Evolutionary conservation across 2,888 invertebrate genomes (phyloP).

Genomic region (Poecilus cupreus): DNA sequence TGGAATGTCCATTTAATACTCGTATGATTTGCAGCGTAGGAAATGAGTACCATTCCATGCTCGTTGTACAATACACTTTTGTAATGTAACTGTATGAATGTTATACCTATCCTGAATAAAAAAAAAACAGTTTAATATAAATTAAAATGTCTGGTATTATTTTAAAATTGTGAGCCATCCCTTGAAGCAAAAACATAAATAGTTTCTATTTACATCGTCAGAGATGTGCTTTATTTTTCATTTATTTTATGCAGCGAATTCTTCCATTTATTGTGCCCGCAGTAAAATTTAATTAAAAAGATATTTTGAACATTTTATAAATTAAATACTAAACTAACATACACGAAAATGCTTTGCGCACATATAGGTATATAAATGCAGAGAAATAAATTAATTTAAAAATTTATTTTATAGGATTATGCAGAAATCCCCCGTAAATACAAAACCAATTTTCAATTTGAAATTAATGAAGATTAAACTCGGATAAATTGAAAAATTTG

Average conservation of each 20-base stretch:
- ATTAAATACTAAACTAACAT: neutral
- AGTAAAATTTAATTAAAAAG: slow-evolving; percentile 22
- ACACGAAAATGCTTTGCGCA: slow-evolving; percentile 18
- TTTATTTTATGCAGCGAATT: neutral
- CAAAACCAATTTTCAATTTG: slow-evolving; percentile 33
- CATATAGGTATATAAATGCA: neutral
- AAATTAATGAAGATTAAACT: slow-evolving; percentile 28
- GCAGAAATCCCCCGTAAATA: slow-evolving; percentile 12
- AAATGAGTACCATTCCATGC: too few relatives aligned
- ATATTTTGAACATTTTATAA: slow-evolving; percentile 8
- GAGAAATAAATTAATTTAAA: neutral
- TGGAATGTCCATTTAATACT: too few relatives aligned
- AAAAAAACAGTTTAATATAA: too few relatives aligned
- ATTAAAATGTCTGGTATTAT: too few relatives aligned
- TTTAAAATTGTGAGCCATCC: too few relatives aligned
- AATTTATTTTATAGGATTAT: slow-evolving; percentile 23
- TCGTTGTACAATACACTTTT: too few relatives aligned
- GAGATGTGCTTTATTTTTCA: too few relatives aligned
- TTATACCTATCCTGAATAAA: too few relatives aligned
- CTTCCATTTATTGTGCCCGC: neutral
- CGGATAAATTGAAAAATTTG: slow-evolving; percentile 24
- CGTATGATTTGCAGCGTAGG: too few relatives aligned
- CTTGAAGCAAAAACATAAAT: too few relatives aligned
- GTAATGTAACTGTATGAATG: too few relatives aligned
- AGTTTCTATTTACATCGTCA: too few relatives aligned